Conservation (phyloP, 2,888 invertebrate genomes). For the Chironomus tentans region DNA sequence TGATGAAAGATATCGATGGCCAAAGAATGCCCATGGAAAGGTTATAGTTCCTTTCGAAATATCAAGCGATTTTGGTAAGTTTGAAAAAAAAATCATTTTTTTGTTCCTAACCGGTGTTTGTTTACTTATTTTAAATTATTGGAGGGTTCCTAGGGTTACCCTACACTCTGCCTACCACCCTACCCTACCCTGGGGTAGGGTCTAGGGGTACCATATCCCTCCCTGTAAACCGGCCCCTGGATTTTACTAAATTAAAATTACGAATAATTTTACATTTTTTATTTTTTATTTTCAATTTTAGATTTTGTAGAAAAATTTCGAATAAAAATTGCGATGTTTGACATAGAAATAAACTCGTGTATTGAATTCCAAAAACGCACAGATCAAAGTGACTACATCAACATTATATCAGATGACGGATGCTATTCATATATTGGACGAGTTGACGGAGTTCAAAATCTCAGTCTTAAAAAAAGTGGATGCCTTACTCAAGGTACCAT, state of each 20-base stretch:
- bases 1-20: background rate
- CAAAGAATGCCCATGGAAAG: background rate
- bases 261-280: too few relatives aligned
- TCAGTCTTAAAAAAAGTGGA: too few relatives aligned
- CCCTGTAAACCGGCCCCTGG: too few relatives aligned
- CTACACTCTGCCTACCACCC: too few relatives aligned
- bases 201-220: too few relatives aligned
- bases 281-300: background rate
- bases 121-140: too few relatives aligned
- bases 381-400: background rate
- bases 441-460: background rate
- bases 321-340: background rate
- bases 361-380: background rate
- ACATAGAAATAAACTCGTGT: background rate
- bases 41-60: background rate
- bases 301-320: background rate
- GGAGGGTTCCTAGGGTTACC: too few relatives aligned
- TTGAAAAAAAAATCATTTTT: too few relatives aligned
- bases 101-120: too few relatives aligned
- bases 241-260: too few relatives aligned
- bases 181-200: too few relatives aligned
- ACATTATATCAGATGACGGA: background rate
- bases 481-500: too few relatives aligned
- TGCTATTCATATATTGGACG: background rate
- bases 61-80: background rate